These are phyloP conservation scores for Platichthys flesus DNA, from an alignment of 2,113 vertebrate genomes.

Conservation along the genomic window DNA sequence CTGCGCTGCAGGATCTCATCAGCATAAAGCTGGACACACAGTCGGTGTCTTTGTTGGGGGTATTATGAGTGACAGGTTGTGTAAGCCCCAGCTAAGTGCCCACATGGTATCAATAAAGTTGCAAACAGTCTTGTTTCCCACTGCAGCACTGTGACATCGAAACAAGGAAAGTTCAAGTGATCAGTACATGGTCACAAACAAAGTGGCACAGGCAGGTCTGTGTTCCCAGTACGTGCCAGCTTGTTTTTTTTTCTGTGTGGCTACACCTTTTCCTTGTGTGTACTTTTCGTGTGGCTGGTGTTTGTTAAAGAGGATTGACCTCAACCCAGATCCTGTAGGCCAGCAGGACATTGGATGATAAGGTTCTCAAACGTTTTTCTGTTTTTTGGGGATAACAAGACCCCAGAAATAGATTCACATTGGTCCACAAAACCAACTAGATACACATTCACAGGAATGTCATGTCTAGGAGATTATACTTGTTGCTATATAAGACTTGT, in stretches of 20 bases:
- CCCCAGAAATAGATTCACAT: constrained; percentile 6
- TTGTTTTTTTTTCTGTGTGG: neutral
- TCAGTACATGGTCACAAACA: neutral
- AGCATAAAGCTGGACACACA: neutral
- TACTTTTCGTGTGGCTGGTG: constrained; percentile 14
- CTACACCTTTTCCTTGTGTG: constrained; percentile 43
- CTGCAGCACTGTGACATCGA: neutral
- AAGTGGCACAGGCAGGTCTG: neutral
- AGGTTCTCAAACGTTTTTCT: no score
- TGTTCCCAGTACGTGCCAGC: neutral
- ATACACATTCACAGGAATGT: constrained; percentile 6
- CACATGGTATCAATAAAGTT: neutral
- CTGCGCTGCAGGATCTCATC: neutral
- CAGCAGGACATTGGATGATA: constrained; percentile 26
- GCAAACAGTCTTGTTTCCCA: neutral
- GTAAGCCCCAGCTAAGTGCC: neutral
- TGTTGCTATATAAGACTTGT: neutral
- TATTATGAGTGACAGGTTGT: neutral
- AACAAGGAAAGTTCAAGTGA: neutral
- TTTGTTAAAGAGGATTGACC: constrained; percentile 55
- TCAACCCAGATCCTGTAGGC: constrained; percentile 25
- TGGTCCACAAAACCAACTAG: neutral
- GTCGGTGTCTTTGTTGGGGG: neutral
- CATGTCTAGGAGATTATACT: neutral
- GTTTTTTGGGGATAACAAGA: neutral